Base-by-base conservation (phyloP, 2,888 invertebrate species). In the Dromius quadrimaculatus region DNA sequence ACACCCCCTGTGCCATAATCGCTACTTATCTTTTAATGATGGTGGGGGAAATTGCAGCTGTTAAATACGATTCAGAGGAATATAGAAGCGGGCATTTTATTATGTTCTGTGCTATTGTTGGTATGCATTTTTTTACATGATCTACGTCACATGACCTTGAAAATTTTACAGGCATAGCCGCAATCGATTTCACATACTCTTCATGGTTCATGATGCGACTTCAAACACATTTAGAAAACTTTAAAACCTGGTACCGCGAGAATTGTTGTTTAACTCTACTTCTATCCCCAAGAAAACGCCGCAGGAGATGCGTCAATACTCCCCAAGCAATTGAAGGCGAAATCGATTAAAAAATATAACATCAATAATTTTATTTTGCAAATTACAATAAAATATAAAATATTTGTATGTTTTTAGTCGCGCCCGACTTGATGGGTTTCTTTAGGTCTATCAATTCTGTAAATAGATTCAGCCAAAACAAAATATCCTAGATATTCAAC, bases 401-500 rank as follows among this genome's bases (percentile, higher is more conserved):
- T 20, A 62, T 15, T 41, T 61, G 23, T 9, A 47, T 63, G 13
- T 54, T 36, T 73, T 87, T 85, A 95, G 82, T 95, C 94, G 73
- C 94, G 87, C 59, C 94, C 95, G 77, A 93, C 82, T 72, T 83
- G 79, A 78, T 92, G 90, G 8, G 89, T 88, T 38, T 83, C 81
- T 3, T 79, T 64, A 0, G 95, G 95, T 75, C 87, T 86, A 84
- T 95, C 95, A 45, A 95, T 83, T 70, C 95, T 87, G 72, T 91
- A 84, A 71, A 94, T 87, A 81, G 84, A 86, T 79, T 86, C 88
- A 1, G 92, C 96, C 41, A 92, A 83, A 78, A 88, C 90, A 81
- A 98, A 94, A 84, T 95, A 98, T 0, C 93, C 98, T 78, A 93
- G 87, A 84, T 99, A 97, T 79, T 93, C 91, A 6, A 89, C 95